phyloP scores from a whole-genome alignment of 2,888 invertebrate genomes.

The Ramazzottius varieornatus region DNA sequence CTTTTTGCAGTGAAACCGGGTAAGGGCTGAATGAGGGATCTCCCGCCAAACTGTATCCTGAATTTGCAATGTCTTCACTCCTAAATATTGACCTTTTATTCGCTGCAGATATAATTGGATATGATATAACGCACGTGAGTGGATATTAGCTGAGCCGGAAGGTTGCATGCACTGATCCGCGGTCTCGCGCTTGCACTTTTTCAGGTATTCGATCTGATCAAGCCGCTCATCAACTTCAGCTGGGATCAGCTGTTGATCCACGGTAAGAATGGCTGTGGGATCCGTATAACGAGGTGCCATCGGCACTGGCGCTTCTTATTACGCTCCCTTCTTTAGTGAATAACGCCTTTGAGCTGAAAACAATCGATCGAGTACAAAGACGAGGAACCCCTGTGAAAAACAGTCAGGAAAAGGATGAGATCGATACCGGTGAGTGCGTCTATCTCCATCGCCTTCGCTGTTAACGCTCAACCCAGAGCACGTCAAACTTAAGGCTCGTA shows the following conservation, averaged over 20 bases:
- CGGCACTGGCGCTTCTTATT: neutral
- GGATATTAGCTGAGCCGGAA: too few relatives aligned
- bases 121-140: neutral
- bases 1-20: neutral
- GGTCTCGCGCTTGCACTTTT: too few relatives aligned
- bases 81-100: too few relatives aligned
- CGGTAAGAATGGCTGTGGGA: neutral
- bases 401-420: too few relatives aligned
- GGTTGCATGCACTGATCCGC: too few relatives aligned
- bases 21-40: neutral
- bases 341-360: neutral
- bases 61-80: too few relatives aligned
- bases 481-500: too few relatives aligned
- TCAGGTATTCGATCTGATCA: neutral
- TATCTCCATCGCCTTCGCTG: too few relatives aligned
- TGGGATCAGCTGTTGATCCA: constrained; percentile 1
- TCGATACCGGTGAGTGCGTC: too few relatives aligned
- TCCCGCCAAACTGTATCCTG: too few relatives aligned
- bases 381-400: too few relatives aligned
- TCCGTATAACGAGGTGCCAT: neutral
- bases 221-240: neutral
- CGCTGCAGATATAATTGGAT: neutral
- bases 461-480: too few relatives aligned
- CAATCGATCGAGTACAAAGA: neutral
- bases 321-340: neutral